Percentiles rank a stretch among this genome's conserved stretches.
These are phyloP conservation scores for Gallinago solitaria DNA, from an alignment of 2,797 vertebrate species.

Conservation along the genomic window DNA sequence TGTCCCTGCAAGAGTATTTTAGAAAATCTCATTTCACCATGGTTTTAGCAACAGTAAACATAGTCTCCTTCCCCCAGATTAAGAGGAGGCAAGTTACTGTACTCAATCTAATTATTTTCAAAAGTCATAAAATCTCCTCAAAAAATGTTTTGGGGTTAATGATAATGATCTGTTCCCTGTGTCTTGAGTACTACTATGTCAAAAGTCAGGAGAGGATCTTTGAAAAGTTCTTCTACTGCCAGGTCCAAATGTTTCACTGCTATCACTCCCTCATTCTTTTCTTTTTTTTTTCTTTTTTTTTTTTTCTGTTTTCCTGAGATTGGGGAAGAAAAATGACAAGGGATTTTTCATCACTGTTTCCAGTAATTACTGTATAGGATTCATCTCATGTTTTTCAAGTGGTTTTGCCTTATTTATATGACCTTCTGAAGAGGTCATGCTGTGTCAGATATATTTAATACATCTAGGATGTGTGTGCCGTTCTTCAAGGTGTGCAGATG, in stretches of 20 bases:
- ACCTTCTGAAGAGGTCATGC: background rate
- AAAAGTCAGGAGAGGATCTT: background rate
- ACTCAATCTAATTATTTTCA: background rate
- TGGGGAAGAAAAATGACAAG: background rate
- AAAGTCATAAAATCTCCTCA: background rate
- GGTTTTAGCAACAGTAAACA: background rate
- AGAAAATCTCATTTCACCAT: background rate
- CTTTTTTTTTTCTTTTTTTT: too few relatives aligned
- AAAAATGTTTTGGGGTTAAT: background rate
- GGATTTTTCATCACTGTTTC: background rate
- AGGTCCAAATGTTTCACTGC: background rate
- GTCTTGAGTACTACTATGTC: background rate
- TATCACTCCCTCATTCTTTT: background rate
- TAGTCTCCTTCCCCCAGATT: background rate
- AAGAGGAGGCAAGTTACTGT: background rate
- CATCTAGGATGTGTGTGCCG: background rate
- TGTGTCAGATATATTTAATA: background rate
- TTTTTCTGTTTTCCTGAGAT: background rate
- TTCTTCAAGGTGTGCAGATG: background rate
- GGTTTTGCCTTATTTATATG: background rate
- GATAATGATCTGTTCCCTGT: background rate
- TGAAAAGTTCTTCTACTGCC: background rate
- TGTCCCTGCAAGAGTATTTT: background rate
- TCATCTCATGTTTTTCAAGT: background rate
- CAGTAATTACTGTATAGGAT: background rate